phyloP scores from a whole-genome alignment of 2,797 vertebrate genomes.

The Phoxinus dragarum region DNA sequence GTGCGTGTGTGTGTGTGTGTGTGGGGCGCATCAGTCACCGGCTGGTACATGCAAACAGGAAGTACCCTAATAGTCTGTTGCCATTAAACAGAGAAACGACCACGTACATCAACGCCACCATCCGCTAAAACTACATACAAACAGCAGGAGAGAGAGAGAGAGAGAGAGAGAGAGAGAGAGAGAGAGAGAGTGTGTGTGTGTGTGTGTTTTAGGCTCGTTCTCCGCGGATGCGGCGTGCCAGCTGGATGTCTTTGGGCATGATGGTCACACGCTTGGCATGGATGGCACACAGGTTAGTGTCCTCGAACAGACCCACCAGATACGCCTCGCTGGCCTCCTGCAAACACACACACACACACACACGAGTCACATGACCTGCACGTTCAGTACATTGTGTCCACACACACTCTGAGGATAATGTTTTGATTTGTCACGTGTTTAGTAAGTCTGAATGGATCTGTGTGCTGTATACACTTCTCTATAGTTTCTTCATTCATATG shows the following conservation, averaged over 20 bases:
- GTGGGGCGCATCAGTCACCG: conserved; percentile 42
- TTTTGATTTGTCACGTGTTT: too few species aligned
- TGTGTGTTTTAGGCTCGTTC: conserved; percentile 79
- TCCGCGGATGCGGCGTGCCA: conserved; percentile 79
- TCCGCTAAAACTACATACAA: conserved; percentile 8
- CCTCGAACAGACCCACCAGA: conserved; percentile 67
- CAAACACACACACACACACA: not conserved
- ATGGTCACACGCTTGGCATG: conserved; percentile 65
- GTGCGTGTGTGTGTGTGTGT: not conserved
- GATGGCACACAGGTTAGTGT: conserved; percentile 64
- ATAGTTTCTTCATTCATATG: too few species aligned
- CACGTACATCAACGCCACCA: not conserved
- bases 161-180: too few species aligned
- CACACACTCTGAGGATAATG: too few species aligned
- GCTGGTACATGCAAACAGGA: conserved; percentile 70
- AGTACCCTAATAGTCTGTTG: conserved; percentile 73
- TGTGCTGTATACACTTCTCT: too few species aligned
- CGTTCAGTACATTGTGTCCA: too few species aligned
- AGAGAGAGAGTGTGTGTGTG: too few species aligned
- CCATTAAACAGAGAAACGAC: conserved; percentile 59
- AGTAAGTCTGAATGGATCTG: too few species aligned
- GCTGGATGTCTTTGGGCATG: conserved; percentile 67
- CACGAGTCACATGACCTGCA: not conserved
- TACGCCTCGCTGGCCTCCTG: conserved; percentile 66
- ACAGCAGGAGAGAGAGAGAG: not conserved